Evolutionary conservation across 2,888 invertebrate genomes (phyloP), one percentile per base, ranked within the genome.

Genomic region (Mythimna vitellina): DNA sequence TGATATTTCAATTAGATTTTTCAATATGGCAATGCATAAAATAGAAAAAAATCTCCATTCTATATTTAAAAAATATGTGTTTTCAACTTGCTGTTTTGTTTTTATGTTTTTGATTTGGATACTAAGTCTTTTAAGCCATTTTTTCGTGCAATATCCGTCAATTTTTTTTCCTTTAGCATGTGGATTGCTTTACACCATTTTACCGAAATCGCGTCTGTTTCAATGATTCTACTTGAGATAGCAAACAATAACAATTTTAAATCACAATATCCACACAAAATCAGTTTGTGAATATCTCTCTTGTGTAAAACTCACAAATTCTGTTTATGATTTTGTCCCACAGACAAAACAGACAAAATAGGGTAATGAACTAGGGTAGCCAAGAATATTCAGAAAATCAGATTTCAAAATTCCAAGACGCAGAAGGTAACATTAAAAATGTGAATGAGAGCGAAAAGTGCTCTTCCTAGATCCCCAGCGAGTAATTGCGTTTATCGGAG

Each of bases 401-500:
- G 75, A 78, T 83, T 83, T 82, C 35, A 64, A 79, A 77, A 70
- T 70, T 82, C 46, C 65, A 73, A 86, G 78, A 73, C 68, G 65
- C 74, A 85, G 78, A 82, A 86, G 89, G 83, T 85, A 83, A 82
- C 82, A 88, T 89, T 89, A 89, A 89, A 91, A 89, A 87, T 74
- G 78, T 70, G 86, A 88, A 91, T 86, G 88, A 85, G 88, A 91
- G 88, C 86, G 88, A 81, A 89, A 88, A 90, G 85, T 87, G 89
- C 87, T 88, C 90, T 90, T 89, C 90, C 87, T 89, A 89, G 89
- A 89, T 88, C 89, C 88, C 85, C 78, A 84, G 83, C 86, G 88
- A 89, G 90, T 94, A 94, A 95, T 95, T 95, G 92, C 89, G 94
- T 95, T 93, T 94, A 95, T 94, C 92, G 93, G 89, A 93, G 92